Percentiles rank a stretch among this genome's conserved stretches.
These are phyloP conservation scores for Dasyurus viverrinus DNA, from an alignment of 2,113 vertebrate species.

Conservation along the genomic window DNA sequence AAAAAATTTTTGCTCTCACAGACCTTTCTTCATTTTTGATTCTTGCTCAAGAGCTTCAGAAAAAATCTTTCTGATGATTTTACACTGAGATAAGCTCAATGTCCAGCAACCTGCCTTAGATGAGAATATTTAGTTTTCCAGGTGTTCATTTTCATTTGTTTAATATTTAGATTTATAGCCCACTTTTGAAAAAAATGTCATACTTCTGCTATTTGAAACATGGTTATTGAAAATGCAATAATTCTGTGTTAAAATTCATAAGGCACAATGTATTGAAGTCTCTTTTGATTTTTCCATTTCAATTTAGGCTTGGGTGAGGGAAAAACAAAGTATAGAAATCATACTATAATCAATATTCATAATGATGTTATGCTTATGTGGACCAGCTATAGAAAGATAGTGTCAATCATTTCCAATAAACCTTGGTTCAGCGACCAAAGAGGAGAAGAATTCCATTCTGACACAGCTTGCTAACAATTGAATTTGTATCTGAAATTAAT, in stretches of 20 bases:
- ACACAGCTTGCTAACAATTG: conserved; percentile 67
- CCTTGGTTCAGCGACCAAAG: conserved; percentile 51
- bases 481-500: conserved; percentile 75
- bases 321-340: background rate
- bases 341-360: background rate
- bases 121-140: background rate
- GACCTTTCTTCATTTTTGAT: conserved; percentile 18
- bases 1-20: conserved; percentile 19
- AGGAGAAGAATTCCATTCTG: conserved; percentile 72
- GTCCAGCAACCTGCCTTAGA: background rate
- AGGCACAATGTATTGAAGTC: background rate
- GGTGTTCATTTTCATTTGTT: background rate
- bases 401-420: conserved; percentile 66
- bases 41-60: background rate
- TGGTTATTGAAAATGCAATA: conserved; percentile 42
- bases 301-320: background rate
- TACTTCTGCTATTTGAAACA: background rate
- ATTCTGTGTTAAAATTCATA: conserved; percentile 33
- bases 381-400: conserved; percentile 29
- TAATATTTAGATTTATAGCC: conserved; percentile 37
- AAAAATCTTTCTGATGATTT: conserved; percentile 14
- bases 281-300: conserved; percentile 32
- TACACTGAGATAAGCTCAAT: background rate
- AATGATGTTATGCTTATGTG: conserved; percentile 26
- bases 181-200: conserved; percentile 25